Conservation (phyloP, 2,113 vertebrate species). For the Melanerpes aurifrons region DNA sequence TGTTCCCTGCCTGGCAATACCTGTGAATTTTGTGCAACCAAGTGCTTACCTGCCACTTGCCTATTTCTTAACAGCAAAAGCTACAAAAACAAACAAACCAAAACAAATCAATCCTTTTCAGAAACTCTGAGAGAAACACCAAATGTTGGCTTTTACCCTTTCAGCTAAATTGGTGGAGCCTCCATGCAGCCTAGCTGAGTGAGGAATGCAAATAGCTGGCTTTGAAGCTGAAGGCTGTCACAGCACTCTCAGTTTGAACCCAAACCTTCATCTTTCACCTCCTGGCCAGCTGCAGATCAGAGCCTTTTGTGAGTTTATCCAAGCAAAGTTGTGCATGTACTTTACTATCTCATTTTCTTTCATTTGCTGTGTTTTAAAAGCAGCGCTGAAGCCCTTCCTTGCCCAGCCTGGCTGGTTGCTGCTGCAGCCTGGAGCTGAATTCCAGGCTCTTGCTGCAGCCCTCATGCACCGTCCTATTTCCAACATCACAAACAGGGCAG, state of each 20-base stretch:
- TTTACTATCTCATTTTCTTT: neutral
- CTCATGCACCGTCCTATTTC: fast-evolving
- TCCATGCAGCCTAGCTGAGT: neutral
- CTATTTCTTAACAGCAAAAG: neutral
- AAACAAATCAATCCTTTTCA: neutral
- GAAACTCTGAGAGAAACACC: neutral
- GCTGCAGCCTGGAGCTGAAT: neutral
- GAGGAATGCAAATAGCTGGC: neutral
- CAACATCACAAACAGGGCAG: neutral
- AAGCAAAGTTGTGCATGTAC: neutral
- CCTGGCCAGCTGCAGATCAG: neutral
- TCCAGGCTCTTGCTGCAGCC: neutral
- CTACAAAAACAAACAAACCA: neutral
- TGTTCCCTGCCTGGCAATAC: neutral
- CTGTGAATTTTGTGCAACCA: neutral
- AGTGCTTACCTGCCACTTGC: neutral
- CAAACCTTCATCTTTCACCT: neutral
- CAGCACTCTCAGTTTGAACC: neutral
- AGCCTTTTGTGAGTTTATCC: neutral
- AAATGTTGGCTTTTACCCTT: neutral
- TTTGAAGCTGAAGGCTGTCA: neutral
- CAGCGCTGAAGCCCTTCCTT: neutral
- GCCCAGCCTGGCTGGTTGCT: neutral
- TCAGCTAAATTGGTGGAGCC: neutral
- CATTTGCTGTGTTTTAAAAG: neutral